Evolutionary conservation across 2,113 vertebrate genomes (phyloP).

Genomic region (Himantopus leucocephalus): DNA sequence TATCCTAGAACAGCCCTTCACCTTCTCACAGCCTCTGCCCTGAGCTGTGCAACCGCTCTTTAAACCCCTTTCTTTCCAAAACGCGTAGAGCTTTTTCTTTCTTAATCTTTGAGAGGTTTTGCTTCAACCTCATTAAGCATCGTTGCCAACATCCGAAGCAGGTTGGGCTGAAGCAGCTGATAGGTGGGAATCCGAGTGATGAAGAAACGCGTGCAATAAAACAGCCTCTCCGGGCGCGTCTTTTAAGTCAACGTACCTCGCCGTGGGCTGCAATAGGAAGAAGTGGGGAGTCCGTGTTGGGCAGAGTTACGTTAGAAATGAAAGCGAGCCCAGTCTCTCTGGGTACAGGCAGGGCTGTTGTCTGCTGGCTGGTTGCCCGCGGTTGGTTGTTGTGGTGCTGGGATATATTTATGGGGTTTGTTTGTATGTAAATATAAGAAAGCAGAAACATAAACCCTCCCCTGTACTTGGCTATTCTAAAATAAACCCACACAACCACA

Average conservation of each 20-base stretch:
- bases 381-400: neutral
- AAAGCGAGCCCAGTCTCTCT: neutral
- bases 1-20: neutral
- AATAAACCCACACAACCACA: neutral
- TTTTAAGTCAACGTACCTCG: neutral
- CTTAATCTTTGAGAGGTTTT: neutral
- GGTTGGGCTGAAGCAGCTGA: neutral
- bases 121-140: neutral
- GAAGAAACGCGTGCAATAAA: neutral
- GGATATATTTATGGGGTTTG: neutral
- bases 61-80: neutral
- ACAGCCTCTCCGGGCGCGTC: accelerated
- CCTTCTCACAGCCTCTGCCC: neutral
- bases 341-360: neutral
- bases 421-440: neutral
- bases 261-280: neutral
- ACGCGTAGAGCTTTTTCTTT: neutral
- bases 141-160: neutral
- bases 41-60: neutral
- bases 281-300: neutral
- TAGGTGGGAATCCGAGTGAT: neutral
- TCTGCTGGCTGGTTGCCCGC: accelerated
- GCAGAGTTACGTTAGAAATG: neutral
- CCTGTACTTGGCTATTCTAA: neutral
- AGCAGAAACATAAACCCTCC: neutral